Percentiles rank a stretch among this genome's conserved stretches.
Evolutionary conservation across 2,888 invertebrate genomes (phyloP).

Genomic region (Brachypalpus laphriformis): DNA sequence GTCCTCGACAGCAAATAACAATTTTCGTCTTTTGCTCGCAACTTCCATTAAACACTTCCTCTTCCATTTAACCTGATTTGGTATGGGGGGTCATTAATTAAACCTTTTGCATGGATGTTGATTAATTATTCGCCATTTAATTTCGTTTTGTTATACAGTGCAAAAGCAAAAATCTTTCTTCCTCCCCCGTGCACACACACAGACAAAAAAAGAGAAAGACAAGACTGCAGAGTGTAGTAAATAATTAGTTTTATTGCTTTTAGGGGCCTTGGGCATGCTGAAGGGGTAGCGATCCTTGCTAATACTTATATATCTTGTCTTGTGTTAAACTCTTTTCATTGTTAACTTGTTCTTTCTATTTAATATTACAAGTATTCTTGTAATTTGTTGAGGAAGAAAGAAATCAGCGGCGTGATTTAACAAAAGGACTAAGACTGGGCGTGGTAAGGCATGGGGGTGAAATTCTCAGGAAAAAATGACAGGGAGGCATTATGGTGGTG

Average conservation of each 20-base stretch:
- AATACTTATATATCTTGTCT: conserved; percentile 13
- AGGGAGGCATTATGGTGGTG: conserved; percentile 17
- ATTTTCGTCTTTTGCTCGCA: conserved; percentile 2
- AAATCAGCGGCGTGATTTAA: conserved; percentile 17
- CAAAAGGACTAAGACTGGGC: not conserved
- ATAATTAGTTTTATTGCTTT: conserved; percentile 50
- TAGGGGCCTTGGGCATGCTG: not conserved
- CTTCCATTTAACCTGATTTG: conserved; percentile 38
- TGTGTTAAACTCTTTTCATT: conserved; percentile 36
- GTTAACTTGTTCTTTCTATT: conserved; percentile 1
- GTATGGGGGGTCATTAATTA: conserved; percentile 57
- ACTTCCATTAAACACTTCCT: conserved; percentile 41
- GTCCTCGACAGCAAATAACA: not conserved
- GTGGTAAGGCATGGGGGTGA: not conserved
- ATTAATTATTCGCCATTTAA: conserved; percentile 70
- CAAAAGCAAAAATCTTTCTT: not conserved
- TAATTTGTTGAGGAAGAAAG: conserved; percentile 10
- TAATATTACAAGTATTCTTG: conserved; percentile 4
- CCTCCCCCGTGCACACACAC: not conserved
- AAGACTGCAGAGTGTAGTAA: conserved; percentile 14
- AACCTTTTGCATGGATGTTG: conserved; percentile 61
- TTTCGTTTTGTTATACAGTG: conserved; percentile 43
- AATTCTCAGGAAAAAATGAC: not conserved
- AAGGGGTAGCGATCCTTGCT: not conserved
- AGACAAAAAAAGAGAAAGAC: not conserved